Conservation (phyloP, 2,113 vertebrate genomes). For the Polypterus senegalus region DNA sequence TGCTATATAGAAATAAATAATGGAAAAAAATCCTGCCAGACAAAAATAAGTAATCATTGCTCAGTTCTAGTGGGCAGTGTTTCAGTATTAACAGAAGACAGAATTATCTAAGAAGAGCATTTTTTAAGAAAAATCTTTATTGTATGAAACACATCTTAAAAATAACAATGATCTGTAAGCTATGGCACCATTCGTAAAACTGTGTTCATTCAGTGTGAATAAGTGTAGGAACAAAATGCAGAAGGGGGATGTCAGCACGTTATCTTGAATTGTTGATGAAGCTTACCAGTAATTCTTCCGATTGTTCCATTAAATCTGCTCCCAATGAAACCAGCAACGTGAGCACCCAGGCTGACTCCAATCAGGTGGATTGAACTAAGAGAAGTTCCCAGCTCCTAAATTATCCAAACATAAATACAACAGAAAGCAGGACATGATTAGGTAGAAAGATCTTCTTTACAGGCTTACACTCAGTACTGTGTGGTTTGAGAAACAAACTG, state of each 20-base stretch:
- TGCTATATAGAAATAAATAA: too few relatives aligned
- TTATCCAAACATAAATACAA: constrained; percentile 4
- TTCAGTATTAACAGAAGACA: too few relatives aligned
- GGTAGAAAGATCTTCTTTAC: not conserved
- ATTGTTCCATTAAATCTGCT: constrained; percentile 70
- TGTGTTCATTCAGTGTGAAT: too few relatives aligned
- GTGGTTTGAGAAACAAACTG: too few relatives aligned
- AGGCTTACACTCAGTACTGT: not conserved
- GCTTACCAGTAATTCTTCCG: constrained; percentile 84
- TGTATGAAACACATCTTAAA: too few relatives aligned
- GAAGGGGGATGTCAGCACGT: not conserved
- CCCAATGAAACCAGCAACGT: constrained; percentile 82
- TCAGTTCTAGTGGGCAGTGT: too few relatives aligned
- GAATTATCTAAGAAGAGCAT: too few relatives aligned
- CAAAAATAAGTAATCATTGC: too few relatives aligned
- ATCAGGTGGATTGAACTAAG: constrained; percentile 69
- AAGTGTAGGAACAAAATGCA: constrained; percentile 12
- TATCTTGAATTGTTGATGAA: not conserved
- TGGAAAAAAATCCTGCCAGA: too few relatives aligned
- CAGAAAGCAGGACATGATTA: not conserved
- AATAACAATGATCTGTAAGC: too few relatives aligned
- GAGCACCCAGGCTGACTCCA: constrained; percentile 89
- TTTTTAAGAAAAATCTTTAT: too few relatives aligned
- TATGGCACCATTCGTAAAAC: too few relatives aligned
- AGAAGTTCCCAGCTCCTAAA: constrained; percentile 61